Percentiles rank a stretch among this genome's conserved stretches.
These are phyloP conservation scores for Molorchus minor DNA, from an alignment of 2,888 invertebrate species.

Conservation along the genomic window DNA sequence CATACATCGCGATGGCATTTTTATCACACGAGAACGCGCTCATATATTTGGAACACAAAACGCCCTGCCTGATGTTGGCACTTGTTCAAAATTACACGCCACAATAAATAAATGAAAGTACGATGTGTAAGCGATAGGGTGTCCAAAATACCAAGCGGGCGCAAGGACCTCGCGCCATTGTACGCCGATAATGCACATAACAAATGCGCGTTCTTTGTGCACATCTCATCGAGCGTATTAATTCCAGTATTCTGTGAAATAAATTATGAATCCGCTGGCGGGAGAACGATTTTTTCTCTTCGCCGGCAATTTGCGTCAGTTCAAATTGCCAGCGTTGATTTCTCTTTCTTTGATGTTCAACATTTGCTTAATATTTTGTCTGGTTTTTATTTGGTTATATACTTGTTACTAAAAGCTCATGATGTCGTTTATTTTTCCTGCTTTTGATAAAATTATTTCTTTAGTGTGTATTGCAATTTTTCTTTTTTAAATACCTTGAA, in stretches of 20 bases:
- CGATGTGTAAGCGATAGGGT: constrained; percentile 30
- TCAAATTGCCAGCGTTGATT: constrained; percentile 37
- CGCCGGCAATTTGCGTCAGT: constrained; percentile 33
- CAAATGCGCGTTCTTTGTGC: constrained; percentile 46
- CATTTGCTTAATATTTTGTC: constrained; percentile 28
- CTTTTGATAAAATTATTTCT: not conserved
- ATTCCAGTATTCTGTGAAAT: constrained; percentile 41
- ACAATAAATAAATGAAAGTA: constrained; percentile 38
- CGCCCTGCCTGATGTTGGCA: constrained; percentile 36
- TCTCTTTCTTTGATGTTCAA: constrained; percentile 37
- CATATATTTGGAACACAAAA: constrained; percentile 36
- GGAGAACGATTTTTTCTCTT: constrained; percentile 26
- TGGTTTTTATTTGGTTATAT: too few species aligned
- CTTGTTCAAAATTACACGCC: constrained; percentile 41
- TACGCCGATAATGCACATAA: constrained; percentile 35
- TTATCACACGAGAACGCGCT: constrained; percentile 36
- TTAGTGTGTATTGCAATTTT: not conserved
- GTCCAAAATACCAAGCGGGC: constrained; percentile 33
- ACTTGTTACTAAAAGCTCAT: constrained; percentile 31
- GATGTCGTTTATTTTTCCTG: not conserved
- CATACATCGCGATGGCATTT: constrained; percentile 24
- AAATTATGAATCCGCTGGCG: constrained; percentile 44
- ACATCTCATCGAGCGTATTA: constrained; percentile 49
- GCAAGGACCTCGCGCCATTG: constrained; percentile 34
- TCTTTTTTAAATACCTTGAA: too few species aligned